Conservation (phyloP, 2,113 vertebrate species). For the Megaptera novaeangliae region DNA sequence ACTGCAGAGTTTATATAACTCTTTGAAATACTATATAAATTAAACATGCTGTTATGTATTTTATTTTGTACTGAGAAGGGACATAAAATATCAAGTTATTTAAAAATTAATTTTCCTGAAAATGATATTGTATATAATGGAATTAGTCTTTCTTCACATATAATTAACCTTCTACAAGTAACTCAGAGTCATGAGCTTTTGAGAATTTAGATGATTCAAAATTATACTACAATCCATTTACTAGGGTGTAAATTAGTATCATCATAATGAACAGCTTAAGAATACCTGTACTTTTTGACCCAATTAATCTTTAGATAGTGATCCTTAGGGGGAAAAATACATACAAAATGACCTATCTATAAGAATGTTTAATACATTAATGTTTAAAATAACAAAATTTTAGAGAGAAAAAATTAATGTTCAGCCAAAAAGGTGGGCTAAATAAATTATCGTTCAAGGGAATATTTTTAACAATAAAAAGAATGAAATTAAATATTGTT, state of each 20-base stretch:
- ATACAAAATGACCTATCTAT: neutral
- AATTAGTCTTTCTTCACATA: neutral
- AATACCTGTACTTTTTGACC: neutral
- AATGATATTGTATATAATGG: neutral
- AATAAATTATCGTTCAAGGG: neutral
- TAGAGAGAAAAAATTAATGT: neutral
- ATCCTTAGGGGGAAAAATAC: neutral
- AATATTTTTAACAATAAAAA: neutral
- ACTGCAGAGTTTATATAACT: neutral
- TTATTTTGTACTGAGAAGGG: neutral
- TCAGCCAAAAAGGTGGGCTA: neutral
- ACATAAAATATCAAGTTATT: neutral
- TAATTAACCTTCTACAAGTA: neutral
- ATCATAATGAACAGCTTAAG: neutral
- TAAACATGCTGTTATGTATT: neutral
- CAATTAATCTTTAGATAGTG: neutral
- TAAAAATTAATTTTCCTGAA: slow-evolving; percentile 11
- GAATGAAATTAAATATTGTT: neutral
- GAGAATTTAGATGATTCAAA: neutral
- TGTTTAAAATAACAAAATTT: neutral
- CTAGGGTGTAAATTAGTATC: neutral
- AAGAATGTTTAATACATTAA: neutral
- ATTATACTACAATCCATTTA: neutral
- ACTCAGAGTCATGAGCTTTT: neutral
- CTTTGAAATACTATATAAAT: neutral